These are phyloP conservation scores for Perizoma flavofasciatum DNA, from an alignment of 2,888 invertebrate genomes.

Conservation along the genomic window DNA sequence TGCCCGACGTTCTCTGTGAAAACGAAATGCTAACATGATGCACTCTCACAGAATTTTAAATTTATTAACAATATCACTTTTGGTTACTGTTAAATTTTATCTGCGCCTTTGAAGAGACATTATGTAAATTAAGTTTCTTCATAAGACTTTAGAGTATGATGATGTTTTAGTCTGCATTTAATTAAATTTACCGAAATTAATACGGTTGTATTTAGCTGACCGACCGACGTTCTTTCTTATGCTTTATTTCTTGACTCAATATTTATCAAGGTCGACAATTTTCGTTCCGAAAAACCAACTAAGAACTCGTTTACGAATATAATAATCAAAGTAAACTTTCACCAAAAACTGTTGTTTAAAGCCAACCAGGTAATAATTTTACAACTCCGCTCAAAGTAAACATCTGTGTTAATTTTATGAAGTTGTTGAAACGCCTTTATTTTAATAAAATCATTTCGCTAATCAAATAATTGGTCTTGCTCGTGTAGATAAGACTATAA, in stretches of 20 bases:
- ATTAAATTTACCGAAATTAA: not conserved
- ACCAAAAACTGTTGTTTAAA: not conserved
- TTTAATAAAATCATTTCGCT: constrained; percentile 16
- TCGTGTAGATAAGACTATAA: constrained; percentile 15
- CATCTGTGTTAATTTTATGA: constrained; percentile 11
- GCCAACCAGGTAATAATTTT: not conserved
- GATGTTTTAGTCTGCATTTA: constrained; percentile 25
- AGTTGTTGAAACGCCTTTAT: constrained; percentile 21
- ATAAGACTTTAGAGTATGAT: constrained; percentile 22
- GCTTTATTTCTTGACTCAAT: no score
- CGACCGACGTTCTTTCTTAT: no score
- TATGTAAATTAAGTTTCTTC: constrained; percentile 22
- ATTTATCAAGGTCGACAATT: no score
- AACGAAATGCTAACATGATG: constrained; percentile 65
- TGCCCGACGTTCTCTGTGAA: constrained; percentile 52
- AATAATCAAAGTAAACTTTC: not conserved
- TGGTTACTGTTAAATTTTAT: constrained; percentile 26
- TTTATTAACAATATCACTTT: constrained; percentile 34
- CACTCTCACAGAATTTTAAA: constrained; percentile 35
- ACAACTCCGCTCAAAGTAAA: not conserved
- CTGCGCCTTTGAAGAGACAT: constrained; percentile 25
- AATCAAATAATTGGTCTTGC: constrained; percentile 24
- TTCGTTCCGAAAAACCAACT: no score
- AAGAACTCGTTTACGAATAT: no score
- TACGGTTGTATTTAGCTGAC: no score